These are phyloP conservation scores for Luperina nickerlii DNA, from an alignment of 2,888 invertebrate species.

Conservation along the genomic window DNA sequence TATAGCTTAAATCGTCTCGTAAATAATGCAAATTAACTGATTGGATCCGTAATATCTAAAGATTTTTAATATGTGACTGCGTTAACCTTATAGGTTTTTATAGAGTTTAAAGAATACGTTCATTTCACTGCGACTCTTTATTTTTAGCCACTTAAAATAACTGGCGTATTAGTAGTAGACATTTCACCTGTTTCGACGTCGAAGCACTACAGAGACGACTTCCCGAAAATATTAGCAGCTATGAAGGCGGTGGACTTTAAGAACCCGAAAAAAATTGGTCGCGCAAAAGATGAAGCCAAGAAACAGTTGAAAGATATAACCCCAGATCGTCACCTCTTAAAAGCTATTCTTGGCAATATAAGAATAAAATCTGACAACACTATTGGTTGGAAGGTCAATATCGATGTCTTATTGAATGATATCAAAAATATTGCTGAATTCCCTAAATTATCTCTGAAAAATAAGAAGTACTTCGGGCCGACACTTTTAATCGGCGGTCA, in stretches of 20 bases:
- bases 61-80: background rate
- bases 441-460: slow-evolving; percentile 82
- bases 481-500: slow-evolving; percentile 96
- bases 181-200: slow-evolving; percentile 91
- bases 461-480: slow-evolving; percentile 90
- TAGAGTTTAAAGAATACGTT: background rate
- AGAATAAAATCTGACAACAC: slow-evolving; percentile 81
- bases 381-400: slow-evolving; percentile 94
- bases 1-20: background rate
- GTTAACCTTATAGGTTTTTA: background rate
- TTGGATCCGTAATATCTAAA: background rate
- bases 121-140: background rate
- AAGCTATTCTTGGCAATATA: slow-evolving; percentile 87
- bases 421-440: slow-evolving; percentile 92
- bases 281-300: slow-evolving; percentile 72
- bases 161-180: slow-evolving; percentile 92
- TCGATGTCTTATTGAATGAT: slow-evolving; percentile 92
- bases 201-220: slow-evolving; percentile 86
- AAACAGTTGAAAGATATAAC: slow-evolving; percentile 72
- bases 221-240: slow-evolving; percentile 91
- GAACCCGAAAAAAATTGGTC: slow-evolving; percentile 68
- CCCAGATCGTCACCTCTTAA: slow-evolving; percentile 90
- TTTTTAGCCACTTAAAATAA: slow-evolving; percentile 89
- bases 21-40: background rate
- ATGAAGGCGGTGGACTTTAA: slow-evolving; percentile 79